Base-by-base conservation (phyloP, 2,797 vertebrate species). In the Centroberyx gerrardi region DNA sequence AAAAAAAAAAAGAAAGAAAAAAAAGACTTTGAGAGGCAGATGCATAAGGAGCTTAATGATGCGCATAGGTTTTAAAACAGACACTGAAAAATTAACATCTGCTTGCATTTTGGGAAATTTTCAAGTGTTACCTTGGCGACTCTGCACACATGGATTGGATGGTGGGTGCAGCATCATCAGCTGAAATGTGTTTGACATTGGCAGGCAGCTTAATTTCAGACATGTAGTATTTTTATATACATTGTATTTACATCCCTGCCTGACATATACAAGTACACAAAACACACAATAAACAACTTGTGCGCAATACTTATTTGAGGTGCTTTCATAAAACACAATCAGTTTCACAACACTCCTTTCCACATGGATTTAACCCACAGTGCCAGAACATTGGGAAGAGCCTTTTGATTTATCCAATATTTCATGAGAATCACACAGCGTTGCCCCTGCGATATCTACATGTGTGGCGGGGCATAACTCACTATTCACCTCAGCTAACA, bases 381-480 rank as follows among this genome's bases (percentile, higher is more conserved):
- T 62, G 54, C 13, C 46, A 8, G 6, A 53, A 71, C 55, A 64
- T 49, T 62, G 83, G 71, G 51, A 61, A 68, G n/a, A 56, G 17
- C 33, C n/a, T 65, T 31, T 31, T 8, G 58, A 53, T 82, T 76
- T 10, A 15, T 64, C 72, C 56, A n/a, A 15, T 46, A 72, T 81
- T 81, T 79, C 72, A 44, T 0, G 53, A 82, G 67, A 44, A 72
- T 80, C 64, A 2, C 12, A 48, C 68, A 27, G 72, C 56, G 2
- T 46, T 29, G 73, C 77, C 52, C 18, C 51, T 6, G 64, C 36
- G 8, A 70, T 54, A 67, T 87, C 93, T 15, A 79, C 90, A 87
- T 93, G 92, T 93, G 92, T 91, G 93, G 92, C 74, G 3, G 49
- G 62, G 60, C 84, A 18, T 64, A 86, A 78, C 80, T 87, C 63